Percentiles rank a stretch among this genome's conserved stretches.
Evolutionary conservation across 1,140 invertebrate species (phyloP).

Genomic region (Grapholita molesta): DNA sequence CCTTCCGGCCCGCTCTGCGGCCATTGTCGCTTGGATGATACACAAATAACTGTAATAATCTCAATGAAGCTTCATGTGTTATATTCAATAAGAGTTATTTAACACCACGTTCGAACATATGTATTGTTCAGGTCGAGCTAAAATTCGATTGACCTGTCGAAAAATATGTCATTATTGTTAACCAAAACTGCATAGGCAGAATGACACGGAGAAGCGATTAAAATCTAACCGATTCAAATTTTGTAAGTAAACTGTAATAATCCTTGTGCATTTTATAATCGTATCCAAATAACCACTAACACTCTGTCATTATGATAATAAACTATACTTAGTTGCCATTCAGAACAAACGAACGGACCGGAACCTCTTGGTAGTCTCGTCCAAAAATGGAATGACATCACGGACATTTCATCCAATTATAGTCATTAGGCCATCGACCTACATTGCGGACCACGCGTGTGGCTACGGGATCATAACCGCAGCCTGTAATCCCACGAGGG

Average conservation of each 20-base stretch:
- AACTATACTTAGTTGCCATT: conserved; percentile 1
- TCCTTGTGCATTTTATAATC: background rate
- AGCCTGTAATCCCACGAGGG: conserved; percentile 11
- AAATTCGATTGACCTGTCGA: background rate
- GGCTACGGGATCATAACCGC: conserved; percentile 12
- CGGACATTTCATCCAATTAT: conserved; percentile 36
- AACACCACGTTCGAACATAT: background rate
- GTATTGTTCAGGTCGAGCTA: background rate
- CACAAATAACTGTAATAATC: conserved; percentile 3
- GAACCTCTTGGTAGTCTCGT: conserved; percentile 33
- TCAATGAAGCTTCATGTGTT: background rate
- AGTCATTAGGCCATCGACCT: conserved; percentile 47
- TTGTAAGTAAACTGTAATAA: background rate
- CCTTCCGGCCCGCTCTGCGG: conserved; percentile 31
- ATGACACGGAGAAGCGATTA: background rate
- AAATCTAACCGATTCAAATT: background rate
- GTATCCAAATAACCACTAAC: background rate
- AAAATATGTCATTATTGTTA: background rate
- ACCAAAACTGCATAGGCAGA: background rate
- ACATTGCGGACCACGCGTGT: conserved; percentile 24
- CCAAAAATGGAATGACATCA: conserved; percentile 39
- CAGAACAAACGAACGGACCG: conserved; percentile 22
- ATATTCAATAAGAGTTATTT: background rate
- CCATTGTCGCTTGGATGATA: conserved; percentile 25
- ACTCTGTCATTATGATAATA: background rate